These are phyloP conservation scores for Mobula hypostoma DNA, from an alignment of 2,113 vertebrate species.

Conservation along the genomic window DNA sequence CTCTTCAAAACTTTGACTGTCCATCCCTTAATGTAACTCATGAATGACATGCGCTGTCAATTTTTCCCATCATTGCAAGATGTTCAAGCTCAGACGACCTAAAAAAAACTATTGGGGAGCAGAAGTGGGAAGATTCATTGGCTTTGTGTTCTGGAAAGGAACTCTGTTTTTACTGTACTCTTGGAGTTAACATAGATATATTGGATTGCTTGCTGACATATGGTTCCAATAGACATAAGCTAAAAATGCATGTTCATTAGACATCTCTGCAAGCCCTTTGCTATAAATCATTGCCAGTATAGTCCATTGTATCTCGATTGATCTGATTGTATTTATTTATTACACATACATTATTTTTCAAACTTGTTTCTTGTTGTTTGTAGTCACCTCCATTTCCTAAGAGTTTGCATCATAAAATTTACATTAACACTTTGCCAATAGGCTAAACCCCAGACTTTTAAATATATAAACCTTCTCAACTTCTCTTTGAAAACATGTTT, in stretches of 20 bases:
- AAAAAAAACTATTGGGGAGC: not conserved
- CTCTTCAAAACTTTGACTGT: too few relatives aligned
- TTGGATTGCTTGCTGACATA: not conserved
- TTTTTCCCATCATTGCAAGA: too few relatives aligned
- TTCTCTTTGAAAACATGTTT: slow-evolving; percentile 35
- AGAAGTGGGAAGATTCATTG: not conserved
- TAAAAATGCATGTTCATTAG: slow-evolving; percentile 11
- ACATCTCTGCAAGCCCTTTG: not conserved
- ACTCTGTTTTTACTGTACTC: not conserved
- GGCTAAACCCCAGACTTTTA: slow-evolving; percentile 3
- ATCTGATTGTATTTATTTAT: slow-evolving; percentile 2
- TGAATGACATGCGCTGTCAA: too few relatives aligned
- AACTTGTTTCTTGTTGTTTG: not conserved
- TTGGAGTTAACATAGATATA: not conserved
- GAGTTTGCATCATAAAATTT: not conserved
- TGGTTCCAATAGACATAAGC: slow-evolving; percentile 10
- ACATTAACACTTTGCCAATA: not conserved
- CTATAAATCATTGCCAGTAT: not conserved
- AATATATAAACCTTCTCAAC: not conserved
- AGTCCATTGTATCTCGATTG: not conserved
- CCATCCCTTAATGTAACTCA: too few relatives aligned
- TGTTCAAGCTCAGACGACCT: too few relatives aligned
- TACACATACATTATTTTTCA: not conserved
- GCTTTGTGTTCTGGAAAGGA: not conserved
- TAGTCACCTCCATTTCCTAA: not conserved